phyloP scores from a whole-genome alignment of 2,113 vertebrate genomes.

The Herpetotheres cachinnans region DNA sequence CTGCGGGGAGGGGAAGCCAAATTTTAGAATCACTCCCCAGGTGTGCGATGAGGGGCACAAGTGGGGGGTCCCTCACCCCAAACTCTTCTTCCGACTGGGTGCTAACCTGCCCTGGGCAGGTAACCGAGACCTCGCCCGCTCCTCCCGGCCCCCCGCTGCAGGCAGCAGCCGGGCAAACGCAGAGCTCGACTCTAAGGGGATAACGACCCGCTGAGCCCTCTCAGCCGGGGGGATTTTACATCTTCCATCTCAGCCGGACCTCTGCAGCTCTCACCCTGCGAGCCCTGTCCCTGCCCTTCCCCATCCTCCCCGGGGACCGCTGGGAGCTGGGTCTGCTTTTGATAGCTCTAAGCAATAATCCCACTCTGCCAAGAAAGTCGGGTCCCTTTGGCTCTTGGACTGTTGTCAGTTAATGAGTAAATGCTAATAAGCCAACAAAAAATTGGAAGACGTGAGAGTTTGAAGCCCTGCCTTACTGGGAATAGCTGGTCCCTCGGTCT shows the following conservation, averaged over 20 bases:
- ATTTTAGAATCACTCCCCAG: background rate
- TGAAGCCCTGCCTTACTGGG: conserved; percentile 56
- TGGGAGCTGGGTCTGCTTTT: conserved; percentile 26
- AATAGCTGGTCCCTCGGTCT: conserved; percentile 44
- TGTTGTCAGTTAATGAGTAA: conserved; percentile 19
- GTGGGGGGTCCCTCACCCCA: conserved; percentile 16
- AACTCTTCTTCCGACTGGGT: conserved; percentile 55
- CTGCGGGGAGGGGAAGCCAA: background rate
- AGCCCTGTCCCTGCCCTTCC: background rate
- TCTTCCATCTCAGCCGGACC: conserved; percentile 26
- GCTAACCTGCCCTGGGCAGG: conserved; percentile 48
- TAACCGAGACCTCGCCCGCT: background rate
- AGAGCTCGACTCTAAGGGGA: background rate
- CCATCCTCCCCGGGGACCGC: background rate
- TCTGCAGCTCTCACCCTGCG: background rate
- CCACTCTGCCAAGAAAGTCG: conserved; percentile 47
- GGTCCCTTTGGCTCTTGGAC: conserved; percentile 62
- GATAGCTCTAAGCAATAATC: conserved; percentile 74
- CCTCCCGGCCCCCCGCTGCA: background rate
- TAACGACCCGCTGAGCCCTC: background rate
- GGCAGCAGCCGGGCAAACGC: background rate
- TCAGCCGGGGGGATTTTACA: background rate
- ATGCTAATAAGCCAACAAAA: background rate
- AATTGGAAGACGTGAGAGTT: conserved; percentile 9
- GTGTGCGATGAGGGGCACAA: background rate